Evolutionary conservation across 2,888 invertebrate genomes (phyloP).

Genomic region (Platycheirus albimanus): DNA sequence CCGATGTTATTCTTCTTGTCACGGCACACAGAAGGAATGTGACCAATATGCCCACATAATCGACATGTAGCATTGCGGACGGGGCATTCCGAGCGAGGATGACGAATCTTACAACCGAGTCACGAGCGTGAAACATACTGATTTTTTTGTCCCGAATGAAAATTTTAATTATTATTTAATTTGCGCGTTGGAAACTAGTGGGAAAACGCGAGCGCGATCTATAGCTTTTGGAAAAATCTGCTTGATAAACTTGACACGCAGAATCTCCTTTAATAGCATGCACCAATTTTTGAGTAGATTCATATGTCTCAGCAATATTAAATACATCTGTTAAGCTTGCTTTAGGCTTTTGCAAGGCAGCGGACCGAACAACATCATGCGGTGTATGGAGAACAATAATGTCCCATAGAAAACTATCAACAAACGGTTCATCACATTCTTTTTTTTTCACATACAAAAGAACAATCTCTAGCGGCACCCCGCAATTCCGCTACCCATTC

Average conservation of each 20-base stretch:
- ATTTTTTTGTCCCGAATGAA: too few relatives aligned
- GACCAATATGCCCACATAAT: too few relatives aligned
- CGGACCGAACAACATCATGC: too few relatives aligned
- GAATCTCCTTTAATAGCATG: conserved; percentile 12
- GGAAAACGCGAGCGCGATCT: background rate
- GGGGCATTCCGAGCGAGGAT: too few relatives aligned
- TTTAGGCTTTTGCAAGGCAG: too few relatives aligned
- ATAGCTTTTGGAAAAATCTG: background rate
- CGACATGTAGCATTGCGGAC: too few relatives aligned
- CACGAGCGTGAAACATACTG: background rate
- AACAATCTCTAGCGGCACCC: conserved; percentile 23
- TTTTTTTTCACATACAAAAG: background rate
- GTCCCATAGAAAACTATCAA: conserved; percentile 46
- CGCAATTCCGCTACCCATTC: conserved; percentile 17
- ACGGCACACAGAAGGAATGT: background rate
- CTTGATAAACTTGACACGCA: too few relatives aligned
- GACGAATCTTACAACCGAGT: too few relatives aligned
- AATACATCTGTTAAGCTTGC: too few relatives aligned
- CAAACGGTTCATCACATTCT: conserved; percentile 36
- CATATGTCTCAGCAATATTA: too few relatives aligned
- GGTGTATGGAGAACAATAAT: too few relatives aligned
- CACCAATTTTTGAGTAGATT: conserved; percentile 34
- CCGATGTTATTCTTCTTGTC: background rate
- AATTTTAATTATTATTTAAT: background rate
- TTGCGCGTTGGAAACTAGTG: background rate